Conservation (phyloP, 1,140 invertebrate genomes). For the Drosophila parvula region DNA sequence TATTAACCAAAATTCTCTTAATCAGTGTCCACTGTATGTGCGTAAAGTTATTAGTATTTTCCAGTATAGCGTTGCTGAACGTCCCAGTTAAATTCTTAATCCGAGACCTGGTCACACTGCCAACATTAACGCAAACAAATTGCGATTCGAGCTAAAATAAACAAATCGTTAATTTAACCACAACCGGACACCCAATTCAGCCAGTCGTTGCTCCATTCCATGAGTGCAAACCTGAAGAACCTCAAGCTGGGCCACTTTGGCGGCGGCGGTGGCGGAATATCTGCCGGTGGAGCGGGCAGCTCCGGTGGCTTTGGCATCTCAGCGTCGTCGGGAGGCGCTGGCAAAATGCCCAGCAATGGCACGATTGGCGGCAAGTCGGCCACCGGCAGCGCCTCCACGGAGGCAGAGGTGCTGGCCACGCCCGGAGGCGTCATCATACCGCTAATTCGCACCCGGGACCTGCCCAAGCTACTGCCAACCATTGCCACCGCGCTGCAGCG, state of each 20-base stretch:
- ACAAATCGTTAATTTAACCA: background rate
- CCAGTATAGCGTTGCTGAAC: too few species aligned
- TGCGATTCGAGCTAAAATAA: constrained; percentile 37
- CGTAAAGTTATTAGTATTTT: background rate
- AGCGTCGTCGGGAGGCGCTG: constrained; percentile 38
- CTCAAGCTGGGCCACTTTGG: constrained; percentile 68
- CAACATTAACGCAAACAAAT: constrained; percentile 14
- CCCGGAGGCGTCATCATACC: constrained; percentile 80
- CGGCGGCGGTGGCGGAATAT: constrained; percentile 24
- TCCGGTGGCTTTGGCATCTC: constrained; percentile 52
- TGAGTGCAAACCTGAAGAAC: constrained; percentile 69
- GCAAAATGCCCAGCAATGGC: constrained; percentile 60
- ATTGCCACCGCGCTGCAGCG: constrained; percentile 86
- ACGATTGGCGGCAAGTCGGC: constrained; percentile 26
- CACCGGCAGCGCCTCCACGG: background rate
- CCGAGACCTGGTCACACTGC: constrained; percentile 7
- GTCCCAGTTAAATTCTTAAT: background rate
- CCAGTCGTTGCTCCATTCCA: constrained; percentile 13
- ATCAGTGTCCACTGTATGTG: background rate
- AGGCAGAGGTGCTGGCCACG: constrained; percentile 48
- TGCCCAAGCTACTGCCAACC: constrained; percentile 85
- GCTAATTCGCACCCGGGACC: constrained; percentile 84
- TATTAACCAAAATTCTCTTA: background rate
- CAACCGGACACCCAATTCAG: constrained; percentile 13
- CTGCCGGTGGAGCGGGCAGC: constrained; percentile 6